Evolutionary conservation across 1,140 invertebrate genomes (phyloP), one percentile per base, ranked within the genome.

Genomic region (Temnothorax nylanderi): DNA sequence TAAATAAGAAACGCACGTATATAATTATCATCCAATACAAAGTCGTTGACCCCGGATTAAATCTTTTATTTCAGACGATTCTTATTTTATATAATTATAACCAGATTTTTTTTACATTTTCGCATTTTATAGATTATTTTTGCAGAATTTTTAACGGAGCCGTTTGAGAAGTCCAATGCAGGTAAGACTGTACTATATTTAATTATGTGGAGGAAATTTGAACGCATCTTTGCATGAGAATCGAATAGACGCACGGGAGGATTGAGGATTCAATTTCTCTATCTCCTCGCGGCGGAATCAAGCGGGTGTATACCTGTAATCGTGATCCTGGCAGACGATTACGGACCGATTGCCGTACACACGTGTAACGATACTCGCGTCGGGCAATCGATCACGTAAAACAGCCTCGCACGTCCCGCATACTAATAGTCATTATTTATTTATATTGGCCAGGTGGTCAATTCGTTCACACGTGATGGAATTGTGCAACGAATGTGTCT

Each of bases 391-490:
- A 94, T 94, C 93, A 94, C 94, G 94, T 94, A 94, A 93, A 26
- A 86, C 88, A 85, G 67, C 51, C 86, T 78, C 81, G 87, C 87
- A 90, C 76, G 89, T 91, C 82, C 85, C 89, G 93, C 92, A 92
- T 94, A 94, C 92, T 90, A 92, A 93, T 75, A 32, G 85, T 65
- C 91, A 80, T 92, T 94, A 94, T 94, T 94, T 94, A 94, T 94
- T 94, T 94, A 94, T 93, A 93, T 94, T 93, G 90, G 81, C 91
- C 92, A 93, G 92, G 89, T 94, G 94, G 89, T 92, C 92, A 93
- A 94, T 93, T 94, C 92, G 93, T 93, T 92, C 92, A 92, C 88
- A 91, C 93, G 92, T 93, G 93, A 94, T 90, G 90, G 93, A 93
- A 94, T 94, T 92, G 90, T 77, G 58, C 49, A 74, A 80, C 88